Conservation (phyloP, 2,113 vertebrate species). For the Columba janthina region DNA sequence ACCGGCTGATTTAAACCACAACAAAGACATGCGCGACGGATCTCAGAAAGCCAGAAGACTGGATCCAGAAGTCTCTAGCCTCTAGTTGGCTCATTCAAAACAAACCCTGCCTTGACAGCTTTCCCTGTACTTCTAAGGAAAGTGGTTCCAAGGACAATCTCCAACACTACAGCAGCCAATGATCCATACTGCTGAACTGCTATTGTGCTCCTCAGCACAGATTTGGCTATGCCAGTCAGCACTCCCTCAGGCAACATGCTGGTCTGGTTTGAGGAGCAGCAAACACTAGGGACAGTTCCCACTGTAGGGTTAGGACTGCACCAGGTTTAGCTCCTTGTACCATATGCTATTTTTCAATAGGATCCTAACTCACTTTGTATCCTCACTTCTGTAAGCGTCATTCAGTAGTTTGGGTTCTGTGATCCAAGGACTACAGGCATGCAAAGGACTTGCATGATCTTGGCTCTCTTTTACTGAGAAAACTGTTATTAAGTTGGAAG, state of each 20-base stretch:
- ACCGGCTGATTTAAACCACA: not conserved
- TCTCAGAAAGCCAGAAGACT: not conserved
- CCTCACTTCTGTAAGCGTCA: not conserved
- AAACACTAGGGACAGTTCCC: not conserved
- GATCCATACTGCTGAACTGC: not conserved
- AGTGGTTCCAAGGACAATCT: not conserved
- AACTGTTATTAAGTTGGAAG: not conserved
- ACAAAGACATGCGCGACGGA: not conserved
- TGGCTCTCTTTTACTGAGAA: not conserved
- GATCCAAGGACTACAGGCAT: not conserved
- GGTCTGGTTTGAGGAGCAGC: not conserved
- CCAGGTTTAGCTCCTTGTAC: not conserved
- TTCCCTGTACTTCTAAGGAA: not conserved
- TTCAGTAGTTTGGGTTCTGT: not conserved
- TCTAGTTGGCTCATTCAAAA: not conserved
- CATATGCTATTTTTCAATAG: not conserved
- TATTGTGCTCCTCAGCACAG: not conserved
- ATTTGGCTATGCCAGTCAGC: not conserved
- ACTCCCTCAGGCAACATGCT: not conserved
- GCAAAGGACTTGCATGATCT: accelerated
- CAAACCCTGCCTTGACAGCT: not conserved
- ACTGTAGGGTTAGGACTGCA: too few species aligned
- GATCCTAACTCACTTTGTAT: not conserved
- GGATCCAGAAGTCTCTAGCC: not conserved
- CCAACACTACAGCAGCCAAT: not conserved